Evolutionary conservation across 2,797 vertebrate species (phyloP).

Genomic region (Microcaecilia unicolor): DNA sequence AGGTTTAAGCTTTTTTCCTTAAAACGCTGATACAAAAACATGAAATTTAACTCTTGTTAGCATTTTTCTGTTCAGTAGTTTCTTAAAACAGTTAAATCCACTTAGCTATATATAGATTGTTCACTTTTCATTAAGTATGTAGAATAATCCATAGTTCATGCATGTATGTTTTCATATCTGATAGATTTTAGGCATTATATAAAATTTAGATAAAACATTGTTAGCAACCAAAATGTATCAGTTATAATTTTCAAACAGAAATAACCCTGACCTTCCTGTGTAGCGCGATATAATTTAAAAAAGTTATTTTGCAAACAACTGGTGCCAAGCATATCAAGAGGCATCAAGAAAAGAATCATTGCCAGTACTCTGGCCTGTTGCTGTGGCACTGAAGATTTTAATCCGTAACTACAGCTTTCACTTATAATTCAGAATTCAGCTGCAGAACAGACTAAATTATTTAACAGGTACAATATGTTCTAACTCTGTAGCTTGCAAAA

Average conservation of each 20-base stretch:
- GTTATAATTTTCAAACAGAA: background rate
- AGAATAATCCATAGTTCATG: constrained; percentile 6
- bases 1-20: too few species aligned
- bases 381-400: constrained; percentile 54
- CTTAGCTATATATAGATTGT: too few species aligned
- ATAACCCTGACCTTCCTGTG: background rate
- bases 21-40: too few species aligned
- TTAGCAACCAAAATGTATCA: background rate
- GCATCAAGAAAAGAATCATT: constrained; percentile 54
- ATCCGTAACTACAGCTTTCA: constrained; percentile 74
- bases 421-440: constrained; percentile 59
- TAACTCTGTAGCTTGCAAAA: constrained; percentile 41
- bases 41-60: too few species aligned
- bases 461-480: constrained; percentile 74
- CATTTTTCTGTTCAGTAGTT: too few species aligned
- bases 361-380: constrained; percentile 43
- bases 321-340: constrained; percentile 61
- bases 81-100: too few species aligned
- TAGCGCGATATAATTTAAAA: too few species aligned
- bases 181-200: constrained; percentile 10
- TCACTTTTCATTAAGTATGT: constrained; percentile 4
- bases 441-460: constrained; percentile 74
- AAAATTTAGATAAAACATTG: constrained; percentile 9
- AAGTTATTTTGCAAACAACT: constrained; percentile 10
- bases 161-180: constrained; percentile 10